A percentile compares a stretch with the other conserved stretches of the same genome.
Conservation (phyloP, 2,888 invertebrate species). For the Latrodectus elegans region DNA sequence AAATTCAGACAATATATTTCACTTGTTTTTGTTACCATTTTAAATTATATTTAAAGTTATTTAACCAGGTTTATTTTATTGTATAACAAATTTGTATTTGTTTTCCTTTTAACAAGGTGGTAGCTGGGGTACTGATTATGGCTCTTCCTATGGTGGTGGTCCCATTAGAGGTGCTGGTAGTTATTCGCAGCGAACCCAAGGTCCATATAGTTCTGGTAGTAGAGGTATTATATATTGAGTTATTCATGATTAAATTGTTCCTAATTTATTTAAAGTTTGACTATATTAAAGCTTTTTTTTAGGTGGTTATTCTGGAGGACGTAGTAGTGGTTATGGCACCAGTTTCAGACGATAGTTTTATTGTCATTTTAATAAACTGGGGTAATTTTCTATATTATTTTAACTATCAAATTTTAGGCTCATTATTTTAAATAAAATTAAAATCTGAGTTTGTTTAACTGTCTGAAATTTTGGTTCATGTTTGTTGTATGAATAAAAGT, state of each 20-base stretch:
- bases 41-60: neutral
- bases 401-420: neutral
- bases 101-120: conserved; percentile 33
- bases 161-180: conserved; percentile 82
- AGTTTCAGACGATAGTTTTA: conserved; percentile 50
- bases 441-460: too few relatives aligned
- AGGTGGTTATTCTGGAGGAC: conserved; percentile 61
- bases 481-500: too few relatives aligned
- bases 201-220: conserved; percentile 81
- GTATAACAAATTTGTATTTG: neutral
- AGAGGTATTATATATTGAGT: neutral
- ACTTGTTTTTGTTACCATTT: neutral
- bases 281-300: conserved; percentile 10
- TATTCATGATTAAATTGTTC: neutral
- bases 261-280: neutral
- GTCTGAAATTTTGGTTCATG: too few relatives aligned
- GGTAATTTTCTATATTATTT: conserved; percentile 29
- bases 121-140: conserved; percentile 80
- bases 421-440: too few relatives aligned
- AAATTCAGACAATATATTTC: neutral
- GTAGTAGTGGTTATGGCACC: conserved; percentile 62
- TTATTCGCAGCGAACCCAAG: conserved; percentile 81
- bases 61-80: conserved; percentile 6
- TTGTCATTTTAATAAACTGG: conserved; percentile 20
- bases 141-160: conserved; percentile 86